These are phyloP conservation scores for Gallinago jamesoni DNA, from an alignment of 2,113 vertebrate species.

Conservation along the genomic window DNA sequence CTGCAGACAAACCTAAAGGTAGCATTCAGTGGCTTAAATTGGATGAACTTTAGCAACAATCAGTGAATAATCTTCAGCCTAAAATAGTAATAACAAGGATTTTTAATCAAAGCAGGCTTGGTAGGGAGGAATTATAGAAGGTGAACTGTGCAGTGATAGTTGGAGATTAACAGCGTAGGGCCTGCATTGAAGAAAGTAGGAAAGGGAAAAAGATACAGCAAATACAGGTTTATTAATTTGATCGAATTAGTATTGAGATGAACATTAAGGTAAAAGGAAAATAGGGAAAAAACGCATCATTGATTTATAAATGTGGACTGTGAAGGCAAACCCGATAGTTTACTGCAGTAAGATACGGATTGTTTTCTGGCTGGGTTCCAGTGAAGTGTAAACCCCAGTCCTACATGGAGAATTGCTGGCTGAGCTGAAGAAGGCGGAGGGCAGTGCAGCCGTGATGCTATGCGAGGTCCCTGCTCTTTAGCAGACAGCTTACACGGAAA, in stretches of 20 bases:
- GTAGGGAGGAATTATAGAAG: background rate
- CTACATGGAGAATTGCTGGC: background rate
- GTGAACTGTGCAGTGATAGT: background rate
- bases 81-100: background rate
- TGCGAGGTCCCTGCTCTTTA: rapidly evolving
- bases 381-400: background rate
- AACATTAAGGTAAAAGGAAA: background rate
- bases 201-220: background rate
- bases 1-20: background rate
- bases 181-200: background rate
- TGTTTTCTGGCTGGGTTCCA: background rate
- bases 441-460: background rate
- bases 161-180: background rate
- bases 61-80: background rate
- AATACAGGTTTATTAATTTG: background rate
- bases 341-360: background rate
- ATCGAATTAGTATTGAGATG: background rate
- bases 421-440: background rate
- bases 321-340: background rate
- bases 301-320: background rate
- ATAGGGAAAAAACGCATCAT: background rate
- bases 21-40: background rate
- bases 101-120: background rate
- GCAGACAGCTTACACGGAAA: background rate
- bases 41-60: background rate